Conservation (phyloP, 2,113 vertebrate genomes). For the Lutjanus erythropterus region DNA sequence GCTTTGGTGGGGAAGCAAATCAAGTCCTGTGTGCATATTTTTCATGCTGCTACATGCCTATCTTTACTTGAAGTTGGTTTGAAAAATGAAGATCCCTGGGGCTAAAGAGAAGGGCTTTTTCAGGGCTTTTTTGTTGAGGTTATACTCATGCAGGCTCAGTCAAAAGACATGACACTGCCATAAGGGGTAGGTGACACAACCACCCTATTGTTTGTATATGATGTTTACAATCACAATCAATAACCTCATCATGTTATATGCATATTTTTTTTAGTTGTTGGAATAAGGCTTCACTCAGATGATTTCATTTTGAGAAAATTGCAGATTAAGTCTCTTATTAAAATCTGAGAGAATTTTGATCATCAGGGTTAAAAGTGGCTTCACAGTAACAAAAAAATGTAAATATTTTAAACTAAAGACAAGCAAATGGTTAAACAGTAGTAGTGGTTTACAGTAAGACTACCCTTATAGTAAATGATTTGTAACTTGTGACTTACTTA, state of each 20-base stretch:
- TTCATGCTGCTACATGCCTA: slow-evolving; percentile 86
- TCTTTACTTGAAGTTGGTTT: slow-evolving; percentile 75
- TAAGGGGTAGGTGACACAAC: slow-evolving; percentile 19
- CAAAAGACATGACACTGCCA: slow-evolving; percentile 24
- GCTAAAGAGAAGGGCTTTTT: slow-evolving; percentile 71
- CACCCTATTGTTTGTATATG: slow-evolving; percentile 1
- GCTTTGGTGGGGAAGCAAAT: slow-evolving; percentile 67
- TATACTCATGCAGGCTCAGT: slow-evolving; percentile 47
- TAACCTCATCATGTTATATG: background rate
- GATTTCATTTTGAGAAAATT: background rate
- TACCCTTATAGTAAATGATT: too few species aligned
- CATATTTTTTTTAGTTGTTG: too few species aligned
- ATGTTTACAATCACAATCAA: background rate
- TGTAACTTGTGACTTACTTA: too few species aligned
- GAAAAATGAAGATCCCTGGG: slow-evolving; percentile 75
- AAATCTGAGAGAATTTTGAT: background rate
- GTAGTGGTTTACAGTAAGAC: too few species aligned
- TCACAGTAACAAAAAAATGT: background rate
- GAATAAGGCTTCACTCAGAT: background rate
- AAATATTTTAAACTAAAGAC: background rate
- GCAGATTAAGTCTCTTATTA: background rate
- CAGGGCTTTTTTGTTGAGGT: slow-evolving; percentile 42
- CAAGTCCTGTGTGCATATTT: slow-evolving; percentile 83
- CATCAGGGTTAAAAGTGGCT: background rate
- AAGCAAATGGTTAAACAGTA: background rate